phyloP scores from a whole-genome alignment of 2,888 invertebrate species.

The Drepanosiphum platanoidis region DNA sequence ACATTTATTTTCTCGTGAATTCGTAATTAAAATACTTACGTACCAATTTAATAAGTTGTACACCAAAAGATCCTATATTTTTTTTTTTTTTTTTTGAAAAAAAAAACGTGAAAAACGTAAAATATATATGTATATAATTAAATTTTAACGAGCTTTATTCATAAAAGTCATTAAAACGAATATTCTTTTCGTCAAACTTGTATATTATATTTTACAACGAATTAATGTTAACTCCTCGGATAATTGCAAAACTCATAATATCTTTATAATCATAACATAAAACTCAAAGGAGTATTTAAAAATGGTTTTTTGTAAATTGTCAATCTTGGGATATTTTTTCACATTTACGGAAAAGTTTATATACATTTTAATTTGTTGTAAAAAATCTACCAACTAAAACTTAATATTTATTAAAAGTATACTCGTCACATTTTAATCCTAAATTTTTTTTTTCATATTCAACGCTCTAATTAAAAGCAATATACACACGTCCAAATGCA shows the following conservation, averaged over 20 bases:
- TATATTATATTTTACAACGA: not conserved
- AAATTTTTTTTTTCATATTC: too few species aligned
- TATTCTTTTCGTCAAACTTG: not conserved
- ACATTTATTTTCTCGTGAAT: not conserved
- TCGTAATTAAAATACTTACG: not conserved
- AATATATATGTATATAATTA: not conserved
- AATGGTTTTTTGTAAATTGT: not conserved
- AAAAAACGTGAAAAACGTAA: too few species aligned
- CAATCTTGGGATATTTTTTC: too few species aligned
- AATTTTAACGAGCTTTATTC: conserved; percentile 25
- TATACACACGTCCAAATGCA: too few species aligned
- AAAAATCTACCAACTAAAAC: too few species aligned
- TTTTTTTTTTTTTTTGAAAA: not conserved
- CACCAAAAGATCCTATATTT: too few species aligned
- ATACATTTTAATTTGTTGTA: too few species aligned
- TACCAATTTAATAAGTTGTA: not conserved
- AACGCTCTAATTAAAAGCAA: too few species aligned
- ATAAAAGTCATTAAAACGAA: not conserved
- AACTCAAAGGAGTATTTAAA: not conserved
- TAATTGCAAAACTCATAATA: not conserved
- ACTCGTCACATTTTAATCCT: too few species aligned
- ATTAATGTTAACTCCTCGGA: not conserved
- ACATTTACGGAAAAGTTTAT: not conserved
- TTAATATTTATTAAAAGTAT: too few species aligned
- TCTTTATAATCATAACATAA: not conserved